Evolutionary conservation across 1,140 invertebrate species (phyloP).

Genomic region (Apis dorsata): DNA sequence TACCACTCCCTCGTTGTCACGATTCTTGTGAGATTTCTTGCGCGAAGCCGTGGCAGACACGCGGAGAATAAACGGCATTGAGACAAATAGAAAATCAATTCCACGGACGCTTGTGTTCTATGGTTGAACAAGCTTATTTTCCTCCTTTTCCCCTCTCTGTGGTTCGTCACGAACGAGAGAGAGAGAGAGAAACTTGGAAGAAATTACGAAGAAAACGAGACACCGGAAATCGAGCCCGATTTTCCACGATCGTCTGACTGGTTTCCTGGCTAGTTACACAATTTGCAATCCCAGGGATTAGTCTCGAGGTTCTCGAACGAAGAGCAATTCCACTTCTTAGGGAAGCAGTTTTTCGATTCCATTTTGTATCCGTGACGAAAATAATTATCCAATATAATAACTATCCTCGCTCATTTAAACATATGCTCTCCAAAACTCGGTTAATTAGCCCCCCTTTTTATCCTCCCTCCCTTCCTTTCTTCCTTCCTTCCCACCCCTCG

Average conservation of each 20-base stretch:
- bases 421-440: no score
- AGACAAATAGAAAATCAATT: slow-evolving; percentile 65
- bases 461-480: no score
- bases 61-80: slow-evolving; percentile 7
- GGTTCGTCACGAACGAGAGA: not conserved
- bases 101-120: slow-evolving; percentile 30
- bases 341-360: no score
- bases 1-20: not conserved
- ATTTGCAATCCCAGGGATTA: not conserved
- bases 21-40: not conserved
- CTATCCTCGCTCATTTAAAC: no score
- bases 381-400: not conserved
- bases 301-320: not conserved
- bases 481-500: no score
- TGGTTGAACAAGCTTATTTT: slow-evolving; percentile 47
- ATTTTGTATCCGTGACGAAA: no score
- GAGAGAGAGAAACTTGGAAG: slow-evolving; percentile 2
- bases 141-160: slow-evolving; percentile 18
- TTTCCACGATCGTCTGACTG: slow-evolving; percentile 22
- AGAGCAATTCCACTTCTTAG: not conserved
- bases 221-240: slow-evolving; percentile 39
- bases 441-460: no score
- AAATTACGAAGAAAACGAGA: slow-evolving; percentile 42
- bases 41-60: not conserved
- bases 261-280: slow-evolving; percentile 22